A percentile compares a stretch with the other conserved stretches of the same genome.
These are phyloP conservation scores for Halichoeres trimaculatus DNA, from an alignment of 2,113 vertebrate species.

Conservation along the genomic window DNA sequence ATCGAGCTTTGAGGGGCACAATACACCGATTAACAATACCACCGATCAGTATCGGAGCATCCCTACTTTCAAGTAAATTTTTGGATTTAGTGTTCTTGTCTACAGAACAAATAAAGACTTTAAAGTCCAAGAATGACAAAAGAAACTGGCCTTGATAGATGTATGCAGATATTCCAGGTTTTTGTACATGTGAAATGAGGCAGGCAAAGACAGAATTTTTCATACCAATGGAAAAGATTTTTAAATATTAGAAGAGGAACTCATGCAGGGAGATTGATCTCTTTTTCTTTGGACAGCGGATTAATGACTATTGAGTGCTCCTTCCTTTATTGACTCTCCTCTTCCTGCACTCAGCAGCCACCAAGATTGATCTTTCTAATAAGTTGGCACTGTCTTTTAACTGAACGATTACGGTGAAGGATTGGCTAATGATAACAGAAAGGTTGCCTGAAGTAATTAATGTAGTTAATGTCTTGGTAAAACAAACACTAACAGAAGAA, in stretches of 20 bases:
- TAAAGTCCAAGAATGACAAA: no score
- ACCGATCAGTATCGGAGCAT: no score
- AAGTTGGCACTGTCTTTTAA: constrained; percentile 28
- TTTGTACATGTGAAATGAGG: background rate
- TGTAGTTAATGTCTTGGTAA: background rate
- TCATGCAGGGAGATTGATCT: background rate
- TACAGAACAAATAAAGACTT: no score
- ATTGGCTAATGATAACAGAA: constrained; percentile 10
- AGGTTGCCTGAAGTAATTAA: background rate
- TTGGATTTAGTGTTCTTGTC: no score
- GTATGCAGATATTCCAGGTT: background rate
- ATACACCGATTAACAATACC: no score
- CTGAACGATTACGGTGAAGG: constrained; percentile 4
- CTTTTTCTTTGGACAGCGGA: constrained; percentile 33
- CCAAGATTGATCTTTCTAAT: constrained; percentile 43
- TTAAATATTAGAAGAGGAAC: background rate
- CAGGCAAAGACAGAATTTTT: background rate
- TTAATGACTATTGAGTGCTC: constrained; percentile 28
- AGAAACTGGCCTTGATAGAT: background rate
- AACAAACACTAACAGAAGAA: background rate
- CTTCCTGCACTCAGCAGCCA: constrained; percentile 13
- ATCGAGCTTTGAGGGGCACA: no score
- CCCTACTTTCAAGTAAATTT: no score
- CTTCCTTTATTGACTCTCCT: constrained; percentile 28
- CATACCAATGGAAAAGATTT: no score